Evolutionary conservation across 2,113 vertebrate species (phyloP), one percentile per base, ranked within the genome.

Genomic region (Manacus vitellinus): DNA sequence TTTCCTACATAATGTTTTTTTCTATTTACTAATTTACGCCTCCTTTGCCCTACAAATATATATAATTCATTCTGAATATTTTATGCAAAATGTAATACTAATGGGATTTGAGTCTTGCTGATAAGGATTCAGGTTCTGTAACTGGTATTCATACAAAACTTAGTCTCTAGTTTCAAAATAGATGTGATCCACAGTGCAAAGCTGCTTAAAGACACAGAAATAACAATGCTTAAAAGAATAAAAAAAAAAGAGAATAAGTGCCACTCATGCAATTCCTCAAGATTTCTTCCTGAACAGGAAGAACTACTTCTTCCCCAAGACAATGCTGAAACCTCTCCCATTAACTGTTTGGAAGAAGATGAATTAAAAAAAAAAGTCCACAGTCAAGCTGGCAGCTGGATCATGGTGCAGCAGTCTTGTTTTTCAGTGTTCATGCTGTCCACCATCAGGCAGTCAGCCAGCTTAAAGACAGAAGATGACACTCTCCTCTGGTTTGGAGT

Each of bases 61-160:
- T 92, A 41, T 71, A 63, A 93, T 88, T 87, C 0, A 91, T 86
- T 91, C 63, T 72, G 88, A 94, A 94, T 94, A 79, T 91, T 91
- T 96, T 96, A 94, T 94, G 68, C 76, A 91, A 87, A 93, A 89
- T 41, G 24, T 11, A 91, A 78, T 82, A 87, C 92, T 92, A 87
- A 92, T 72, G 83, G 83, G 86, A 96, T 94, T 96, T 94, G 84
- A 85, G n/a, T 76, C 66, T 93, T 94, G 44, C 74, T 93, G 74
- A 91, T 89, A 89, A 82, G 58, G 65, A 80, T 92, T 94, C 91
- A 74, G 39, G 28, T 89, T 95, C 62, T 14, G 8, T 92, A 79
- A 91, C 70, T 61, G 11, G 55, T 89, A 72, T 92, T 95, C 80
- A 55, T 77, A 63, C 10, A 91, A 91, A 94, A 92, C 56, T 71